phyloP scores from a whole-genome alignment of 2,888 invertebrate species.

The Tineola bisselliella region DNA sequence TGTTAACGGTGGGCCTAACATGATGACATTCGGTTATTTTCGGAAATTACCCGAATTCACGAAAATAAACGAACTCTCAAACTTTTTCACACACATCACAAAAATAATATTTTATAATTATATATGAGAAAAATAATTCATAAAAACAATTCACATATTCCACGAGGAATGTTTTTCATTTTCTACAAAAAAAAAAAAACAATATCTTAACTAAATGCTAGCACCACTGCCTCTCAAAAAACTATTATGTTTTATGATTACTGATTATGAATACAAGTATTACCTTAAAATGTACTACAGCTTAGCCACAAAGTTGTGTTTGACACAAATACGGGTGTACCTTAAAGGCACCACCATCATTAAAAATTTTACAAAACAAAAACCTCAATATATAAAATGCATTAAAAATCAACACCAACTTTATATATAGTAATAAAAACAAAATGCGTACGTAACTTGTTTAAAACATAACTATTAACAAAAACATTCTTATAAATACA shows the following conservation, averaged over 20 bases:
- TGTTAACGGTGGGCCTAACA: no score
- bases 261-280: constrained; percentile 12
- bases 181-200: neutral
- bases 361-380: neutral
- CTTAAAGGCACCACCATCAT: constrained; percentile 2
- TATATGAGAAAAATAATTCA: neutral
- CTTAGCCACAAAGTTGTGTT: constrained; percentile 27
- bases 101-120: no score
- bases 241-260: neutral
- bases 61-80: no score
- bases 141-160: neutral
- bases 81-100: no score
- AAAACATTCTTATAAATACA: neutral
- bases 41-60: no score
- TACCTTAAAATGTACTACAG: constrained; percentile 7
- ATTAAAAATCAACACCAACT: neutral
- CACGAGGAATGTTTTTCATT: constrained; percentile 35
- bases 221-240: constrained; percentile 32
- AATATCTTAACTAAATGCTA: constrained; percentile 37
- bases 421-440: neutral
- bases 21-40: no score
- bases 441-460: constrained; percentile 1
- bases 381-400: neutral
- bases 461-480: neutral
- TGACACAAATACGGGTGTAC: constrained; percentile 25